Base-by-base conservation (phyloP, 2,113 vertebrate species). In the Hippolais icterina region DNA sequence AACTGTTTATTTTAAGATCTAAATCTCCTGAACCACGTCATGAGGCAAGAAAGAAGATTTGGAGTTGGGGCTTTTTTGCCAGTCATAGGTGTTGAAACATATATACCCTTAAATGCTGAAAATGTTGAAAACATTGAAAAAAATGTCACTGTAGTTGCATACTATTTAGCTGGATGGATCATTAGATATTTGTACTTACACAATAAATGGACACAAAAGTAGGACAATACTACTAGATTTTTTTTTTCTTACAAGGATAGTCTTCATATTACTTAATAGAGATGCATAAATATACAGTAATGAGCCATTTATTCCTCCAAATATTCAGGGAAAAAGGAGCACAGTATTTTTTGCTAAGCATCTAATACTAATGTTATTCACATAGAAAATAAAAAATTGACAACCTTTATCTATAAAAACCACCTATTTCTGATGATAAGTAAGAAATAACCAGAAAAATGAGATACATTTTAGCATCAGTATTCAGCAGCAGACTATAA, bases 41-140 rank as follows among this genome's bases (percentile, higher is more conserved):
- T 54, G 52, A 77, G 11, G 8, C 16, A 33, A 57, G 11, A 94
- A 82, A 52, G 31, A 28, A 64, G 25, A 61, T 37, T 75, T 61
- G 8, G 23, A 6, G 1, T 29, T 28, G 14, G 10, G 5, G 9
- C 0, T 2, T 27, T 66, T n/a, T 33, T 35, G 3, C 25, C 49
- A 28, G 0, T 52, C 18, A 23, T 47, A 64, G 4, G 19, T 29
- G 17, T 64, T 70, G 11, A 6, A 10, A 60, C 23, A 37, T 76
- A 79, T 54, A 37, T 27, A 54, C 3, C 9, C 8, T 39, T 47
- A 77, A 52, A 59, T 22, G 4, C 21, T 85, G 29, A 10, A 39
- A 39, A 39, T 39, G 37, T 39, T 39, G 37, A 39, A 39, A 39
- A 39, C 11, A 11, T 39, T 39, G 37, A 39, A 39, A 90, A 65